Percentiles rank a stretch among this genome's conserved stretches.
These are phyloP conservation scores for Danaus plexippus DNA, from an alignment of 1,140 invertebrate species.

Conservation along the genomic window DNA sequence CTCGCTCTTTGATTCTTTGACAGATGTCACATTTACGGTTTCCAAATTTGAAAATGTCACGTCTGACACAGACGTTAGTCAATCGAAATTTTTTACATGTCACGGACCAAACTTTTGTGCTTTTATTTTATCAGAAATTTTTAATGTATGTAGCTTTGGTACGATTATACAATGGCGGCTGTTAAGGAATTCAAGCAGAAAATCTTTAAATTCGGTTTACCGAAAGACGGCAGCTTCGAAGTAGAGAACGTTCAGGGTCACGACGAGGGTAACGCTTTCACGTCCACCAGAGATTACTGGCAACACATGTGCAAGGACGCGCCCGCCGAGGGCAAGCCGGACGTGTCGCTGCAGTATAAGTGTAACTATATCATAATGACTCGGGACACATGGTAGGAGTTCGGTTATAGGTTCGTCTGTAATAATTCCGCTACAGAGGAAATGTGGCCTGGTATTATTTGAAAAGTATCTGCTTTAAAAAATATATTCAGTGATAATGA, in stretches of 20 bases:
- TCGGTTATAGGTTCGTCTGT: too few species aligned
- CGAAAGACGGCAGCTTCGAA: slow-evolving; percentile 48
- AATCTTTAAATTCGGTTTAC: slow-evolving; percentile 50
- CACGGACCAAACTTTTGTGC: slow-evolving; percentile 31
- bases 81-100: slow-evolving; percentile 6
- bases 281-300: slow-evolving; percentile 51
- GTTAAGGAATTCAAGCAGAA: slow-evolving; percentile 46
- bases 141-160: slow-evolving; percentile 29
- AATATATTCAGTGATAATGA: too few species aligned
- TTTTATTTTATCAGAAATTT: slow-evolving; percentile 37
- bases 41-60: slow-evolving; percentile 11
- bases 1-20: too few species aligned
- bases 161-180: slow-evolving; percentile 29
- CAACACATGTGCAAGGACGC: slow-evolving; percentile 35
- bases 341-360: slow-evolving; percentile 25
- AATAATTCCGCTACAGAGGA: too few species aligned
- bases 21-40: slow-evolving; percentile 1
- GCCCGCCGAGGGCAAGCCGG: slow-evolving; percentile 20
- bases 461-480: too few species aligned
- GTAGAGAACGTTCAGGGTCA: slow-evolving; percentile 22
- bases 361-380: slow-evolving; percentile 12
- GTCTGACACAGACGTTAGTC: neutral
- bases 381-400: too few species aligned
- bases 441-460: too few species aligned
- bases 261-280: slow-evolving; percentile 40